Evolutionary conservation across 2,888 invertebrate species (phyloP).

Genomic region (Willowsia nigromaculata): DNA sequence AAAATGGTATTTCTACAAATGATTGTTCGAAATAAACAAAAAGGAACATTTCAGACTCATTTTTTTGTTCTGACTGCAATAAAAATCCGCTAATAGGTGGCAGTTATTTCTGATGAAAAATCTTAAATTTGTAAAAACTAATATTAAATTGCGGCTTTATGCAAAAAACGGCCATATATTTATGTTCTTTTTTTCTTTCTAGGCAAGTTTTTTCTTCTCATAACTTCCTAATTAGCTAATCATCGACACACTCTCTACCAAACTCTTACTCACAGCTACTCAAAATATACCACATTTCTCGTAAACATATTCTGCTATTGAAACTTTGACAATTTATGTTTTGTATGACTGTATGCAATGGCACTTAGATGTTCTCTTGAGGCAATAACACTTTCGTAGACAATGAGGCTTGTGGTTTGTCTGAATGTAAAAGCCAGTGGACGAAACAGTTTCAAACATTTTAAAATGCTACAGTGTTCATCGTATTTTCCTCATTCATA

Average conservation of each 20-base stretch:
- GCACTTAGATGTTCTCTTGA: background rate
- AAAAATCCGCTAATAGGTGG: background rate
- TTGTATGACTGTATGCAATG: conserved; percentile 25
- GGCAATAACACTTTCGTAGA: background rate
- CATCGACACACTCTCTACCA: conserved; percentile 7
- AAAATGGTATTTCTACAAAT: background rate
- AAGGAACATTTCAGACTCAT: background rate
- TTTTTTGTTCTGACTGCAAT: background rate
- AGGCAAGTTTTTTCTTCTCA: background rate
- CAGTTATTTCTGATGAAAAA: background rate
- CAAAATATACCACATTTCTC: conserved; percentile 2
- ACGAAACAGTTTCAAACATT: background rate
- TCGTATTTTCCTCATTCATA: too few relatives aligned
- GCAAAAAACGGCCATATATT: background rate
- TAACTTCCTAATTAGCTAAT: conserved; percentile 56
- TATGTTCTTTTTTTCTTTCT: background rate
- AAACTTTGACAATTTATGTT: conserved; percentile 43
- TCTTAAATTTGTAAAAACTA: background rate
- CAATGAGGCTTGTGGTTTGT: background rate
- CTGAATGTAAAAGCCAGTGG: background rate
- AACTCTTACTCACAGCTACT: background rate
- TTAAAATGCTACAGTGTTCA: background rate
- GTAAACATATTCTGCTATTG: background rate
- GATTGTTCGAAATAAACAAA: background rate
- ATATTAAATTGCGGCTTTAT: background rate